These are phyloP conservation scores for Leptopilina drosophilae DNA, from an alignment of 2,888 invertebrate genomes.

Conservation along the genomic window DNA sequence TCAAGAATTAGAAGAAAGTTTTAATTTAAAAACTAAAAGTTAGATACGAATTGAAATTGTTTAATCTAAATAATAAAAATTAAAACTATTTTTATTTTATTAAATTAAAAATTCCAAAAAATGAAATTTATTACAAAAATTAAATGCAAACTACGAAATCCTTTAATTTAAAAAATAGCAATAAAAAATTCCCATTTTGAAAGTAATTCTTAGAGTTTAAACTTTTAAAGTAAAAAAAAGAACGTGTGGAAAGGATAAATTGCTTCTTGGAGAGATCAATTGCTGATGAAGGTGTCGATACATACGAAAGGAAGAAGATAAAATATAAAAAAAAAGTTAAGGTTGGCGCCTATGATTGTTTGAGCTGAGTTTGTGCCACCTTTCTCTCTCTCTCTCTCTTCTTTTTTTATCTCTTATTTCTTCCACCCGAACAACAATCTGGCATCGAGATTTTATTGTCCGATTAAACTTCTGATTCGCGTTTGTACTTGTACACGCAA, in stretches of 20 bases:
- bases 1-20: too few relatives aligned
- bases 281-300: conserved; percentile 20
- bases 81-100: too few relatives aligned
- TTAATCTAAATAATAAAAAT: too few relatives aligned
- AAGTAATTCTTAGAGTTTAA: background rate
- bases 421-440: conserved; percentile 27
- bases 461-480: conserved; percentile 39
- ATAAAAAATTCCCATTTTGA: too few relatives aligned
- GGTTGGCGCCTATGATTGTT: conserved; percentile 32
- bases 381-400: conserved; percentile 5
- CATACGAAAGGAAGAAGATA: conserved; percentile 11
- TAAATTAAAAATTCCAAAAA: too few relatives aligned
- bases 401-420: conserved; percentile 14
- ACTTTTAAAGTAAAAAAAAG: background rate
- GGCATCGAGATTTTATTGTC: conserved; percentile 39
- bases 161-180: too few relatives aligned
- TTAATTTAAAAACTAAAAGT: too few relatives aligned
- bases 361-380: conserved; percentile 20
- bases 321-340: conserved; percentile 16
- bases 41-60: too few relatives aligned
- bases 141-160: too few relatives aligned
- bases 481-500: conserved; percentile 34
- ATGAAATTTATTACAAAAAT: too few relatives aligned
- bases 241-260: conserved; percentile 2
- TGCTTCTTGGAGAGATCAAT: background rate